A percentile compares a stretch with the other conserved stretches of the same genome.
Conservation (phyloP, 2,888 invertebrate genomes). For the Trachelus tabidus region DNA sequence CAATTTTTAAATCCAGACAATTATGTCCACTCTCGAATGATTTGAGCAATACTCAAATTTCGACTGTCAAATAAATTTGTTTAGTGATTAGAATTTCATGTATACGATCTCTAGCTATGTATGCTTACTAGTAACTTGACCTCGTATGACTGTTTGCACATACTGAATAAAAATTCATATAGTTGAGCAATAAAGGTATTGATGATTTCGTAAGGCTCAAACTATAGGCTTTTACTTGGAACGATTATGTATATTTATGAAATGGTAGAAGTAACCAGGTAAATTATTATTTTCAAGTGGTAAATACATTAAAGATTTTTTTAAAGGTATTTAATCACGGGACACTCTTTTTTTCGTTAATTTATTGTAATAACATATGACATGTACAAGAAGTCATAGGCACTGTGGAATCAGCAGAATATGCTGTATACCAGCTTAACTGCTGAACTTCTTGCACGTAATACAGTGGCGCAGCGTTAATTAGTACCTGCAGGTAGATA, state of each 20-base stretch:
- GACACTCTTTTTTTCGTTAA: neutral
- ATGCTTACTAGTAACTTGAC: neutral
- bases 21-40: neutral
- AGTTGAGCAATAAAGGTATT: neutral
- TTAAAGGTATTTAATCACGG: neutral
- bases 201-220: neutral
- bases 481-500: conserved; percentile 44
- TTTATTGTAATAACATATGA: neutral
- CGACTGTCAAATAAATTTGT: neutral
- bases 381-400: neutral
- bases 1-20: neutral
- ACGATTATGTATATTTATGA: neutral
- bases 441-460: conserved; percentile 38
- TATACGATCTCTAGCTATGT: neutral
- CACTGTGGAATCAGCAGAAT: neutral
- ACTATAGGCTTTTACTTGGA: neutral
- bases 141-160: neutral
- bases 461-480: conserved; percentile 42
- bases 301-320: neutral
- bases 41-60: neutral
- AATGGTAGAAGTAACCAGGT: neutral
- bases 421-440: neutral
- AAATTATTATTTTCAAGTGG: neutral
- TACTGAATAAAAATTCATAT: neutral
- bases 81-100: neutral